Conservation (phyloP, 2,888 invertebrate species). For the Argynnis bischoffii region DNA sequence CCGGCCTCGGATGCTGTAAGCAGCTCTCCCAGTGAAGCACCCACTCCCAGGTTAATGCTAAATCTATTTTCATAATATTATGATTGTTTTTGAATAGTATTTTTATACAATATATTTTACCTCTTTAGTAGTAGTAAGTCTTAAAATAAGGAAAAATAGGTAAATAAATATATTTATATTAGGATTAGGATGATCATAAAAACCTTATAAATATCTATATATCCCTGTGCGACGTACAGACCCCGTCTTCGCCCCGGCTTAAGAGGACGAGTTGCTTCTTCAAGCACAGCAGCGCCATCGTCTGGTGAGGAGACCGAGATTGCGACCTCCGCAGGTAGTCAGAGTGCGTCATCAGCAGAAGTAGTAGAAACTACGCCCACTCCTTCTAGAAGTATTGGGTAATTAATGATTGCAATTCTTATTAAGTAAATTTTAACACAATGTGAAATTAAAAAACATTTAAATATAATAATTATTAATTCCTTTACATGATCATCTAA, state of each 20-base stretch:
- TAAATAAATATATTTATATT: no score
- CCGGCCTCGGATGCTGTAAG: conserved; percentile 55
- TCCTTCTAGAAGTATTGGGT: conserved; percentile 67
- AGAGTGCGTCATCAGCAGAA: conserved; percentile 56
- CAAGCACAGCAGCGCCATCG: conserved; percentile 59
- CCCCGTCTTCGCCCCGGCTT: conserved; percentile 76
- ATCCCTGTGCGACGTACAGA: conserved; percentile 45
- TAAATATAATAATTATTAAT: not conserved
- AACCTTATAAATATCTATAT: no score
- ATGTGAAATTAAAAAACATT: not conserved
- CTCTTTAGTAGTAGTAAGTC: no score
- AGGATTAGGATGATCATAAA: no score
- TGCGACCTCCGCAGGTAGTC: conserved; percentile 49
- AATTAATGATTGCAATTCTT: not conserved
- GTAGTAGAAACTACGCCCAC: conserved; percentile 68
- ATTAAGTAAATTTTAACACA: not conserved
- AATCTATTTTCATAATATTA: not conserved
- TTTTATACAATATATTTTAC: not conserved
- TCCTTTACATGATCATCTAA: not conserved
- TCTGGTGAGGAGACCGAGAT: conserved; percentile 49
- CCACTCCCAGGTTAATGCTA: conserved; percentile 58
- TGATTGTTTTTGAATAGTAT: not conserved
- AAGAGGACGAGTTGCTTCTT: conserved; percentile 52
- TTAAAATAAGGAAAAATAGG: no score
- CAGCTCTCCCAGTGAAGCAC: conserved; percentile 60